phyloP scores from a whole-genome alignment of 2,113 vertebrate species.

The Oryctolagus cuniculus region mOryCun1.1 NC_091436.1:48197501-48198000 shows the following conservation, averaged over 20 bases:
- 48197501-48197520: neutral
- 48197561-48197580: neutral
- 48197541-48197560: neutral
- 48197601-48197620: neutral
- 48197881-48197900: neutral
- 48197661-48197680: neutral
- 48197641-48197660: neutral
- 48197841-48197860: conserved; percentile 42
- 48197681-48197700: neutral
- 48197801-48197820: neutral
- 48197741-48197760: neutral
- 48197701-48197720: neutral
- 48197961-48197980: neutral
- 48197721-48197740: neutral
- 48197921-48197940: neutral
- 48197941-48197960: neutral
- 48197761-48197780: neutral
- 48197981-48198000: neutral
- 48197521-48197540: neutral
- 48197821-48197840: neutral
- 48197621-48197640: neutral
- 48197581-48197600: conserved; percentile 46
- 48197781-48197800: neutral
- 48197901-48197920: neutral
- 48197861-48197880: conserved; percentile 8